Conservation (phyloP, 2,888 invertebrate species). For the Euclidia mi region DNA sequence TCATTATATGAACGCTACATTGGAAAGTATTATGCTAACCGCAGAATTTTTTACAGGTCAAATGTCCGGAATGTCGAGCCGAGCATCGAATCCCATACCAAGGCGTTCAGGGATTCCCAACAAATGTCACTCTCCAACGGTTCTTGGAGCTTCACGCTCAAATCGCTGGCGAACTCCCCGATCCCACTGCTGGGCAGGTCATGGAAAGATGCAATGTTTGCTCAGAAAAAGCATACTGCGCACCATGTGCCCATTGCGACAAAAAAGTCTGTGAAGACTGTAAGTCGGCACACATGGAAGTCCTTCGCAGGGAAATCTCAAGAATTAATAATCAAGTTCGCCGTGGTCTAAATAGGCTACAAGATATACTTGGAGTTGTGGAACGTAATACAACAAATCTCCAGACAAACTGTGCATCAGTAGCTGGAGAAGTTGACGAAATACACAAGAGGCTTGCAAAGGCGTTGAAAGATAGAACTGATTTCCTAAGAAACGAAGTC, state of each 20-base stretch:
- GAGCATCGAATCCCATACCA: conserved; percentile 99
- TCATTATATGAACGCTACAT: no score
- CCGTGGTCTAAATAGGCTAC: conserved; percentile 96
- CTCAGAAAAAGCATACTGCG: conserved; percentile 97
- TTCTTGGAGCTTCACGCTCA: conserved; percentile 98
- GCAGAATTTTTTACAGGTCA: conserved; percentile 95
- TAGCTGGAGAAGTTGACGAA: conserved; percentile 98
- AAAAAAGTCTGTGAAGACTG: conserved; percentile 99
- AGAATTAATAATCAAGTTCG: conserved; percentile 97
- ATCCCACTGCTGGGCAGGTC: conserved; percentile 97
- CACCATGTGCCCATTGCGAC: conserved; percentile 98
- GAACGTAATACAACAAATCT: conserved; percentile 97
- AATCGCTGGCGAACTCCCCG: conserved; percentile 97
- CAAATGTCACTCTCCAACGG: conserved; percentile 98
- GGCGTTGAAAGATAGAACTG: conserved; percentile 97
- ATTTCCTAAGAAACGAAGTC: conserved; percentile 96
- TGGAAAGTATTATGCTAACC: no score
- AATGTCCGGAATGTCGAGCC: conserved; percentile 99
- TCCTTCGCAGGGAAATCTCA: conserved; percentile 96
- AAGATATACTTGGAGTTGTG: conserved; percentile 95
- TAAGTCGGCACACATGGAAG: conserved; percentile 98
- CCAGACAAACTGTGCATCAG: conserved; percentile 96
- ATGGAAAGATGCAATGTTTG: conserved; percentile 98
- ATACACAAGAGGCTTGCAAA: conserved; percentile 96
- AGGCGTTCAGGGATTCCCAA: conserved; percentile 98